Percentiles rank a stretch among this genome's conserved stretches.
phyloP scores from a whole-genome alignment of 2,888 invertebrate species.

The Leptopilina syphax region DNA sequence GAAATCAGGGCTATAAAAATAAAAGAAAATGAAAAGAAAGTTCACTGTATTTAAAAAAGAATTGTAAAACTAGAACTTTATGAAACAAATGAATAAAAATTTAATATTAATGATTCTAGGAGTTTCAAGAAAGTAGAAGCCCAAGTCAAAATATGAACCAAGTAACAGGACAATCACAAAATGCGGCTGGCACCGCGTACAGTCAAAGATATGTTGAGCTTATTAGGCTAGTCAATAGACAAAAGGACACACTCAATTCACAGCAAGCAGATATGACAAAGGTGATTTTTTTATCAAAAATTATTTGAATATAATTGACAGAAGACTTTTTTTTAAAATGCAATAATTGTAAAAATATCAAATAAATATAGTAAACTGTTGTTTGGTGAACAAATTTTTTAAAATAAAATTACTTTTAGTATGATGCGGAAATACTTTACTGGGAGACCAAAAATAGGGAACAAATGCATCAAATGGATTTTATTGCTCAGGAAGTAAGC shows the following conservation, averaged over 20 bases:
- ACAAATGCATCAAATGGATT: slow-evolving; percentile 90
- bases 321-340: no score
- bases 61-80: slow-evolving; percentile 2
- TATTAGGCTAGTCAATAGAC: slow-evolving; percentile 92
- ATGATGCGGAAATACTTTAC: slow-evolving; percentile 93
- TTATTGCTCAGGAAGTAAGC: slow-evolving; percentile 88
- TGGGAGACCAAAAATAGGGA: slow-evolving; percentile 94
- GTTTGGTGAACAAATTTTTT: not conserved
- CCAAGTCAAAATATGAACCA: slow-evolving; percentile 68
- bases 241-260: slow-evolving; percentile 91
- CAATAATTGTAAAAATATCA: no score
- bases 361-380: no score
- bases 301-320: no score
- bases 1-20: slow-evolving; percentile 2
- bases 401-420: slow-evolving; percentile 77
- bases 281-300: slow-evolving; percentile 76
- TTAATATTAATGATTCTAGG: slow-evolving; percentile 59
- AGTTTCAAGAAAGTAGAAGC: slow-evolving; percentile 72
- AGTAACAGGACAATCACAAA: slow-evolving; percentile 70
- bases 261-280: slow-evolving; percentile 95
- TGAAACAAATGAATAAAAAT: slow-evolving; percentile 13
- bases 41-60: no score
- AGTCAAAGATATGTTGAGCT: slow-evolving; percentile 81
- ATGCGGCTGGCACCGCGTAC: slow-evolving; percentile 74
- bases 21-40: not conserved